These are phyloP conservation scores for Suillia variegata DNA, from an alignment of 2,888 invertebrate genomes.

Conservation along the genomic window DNA sequence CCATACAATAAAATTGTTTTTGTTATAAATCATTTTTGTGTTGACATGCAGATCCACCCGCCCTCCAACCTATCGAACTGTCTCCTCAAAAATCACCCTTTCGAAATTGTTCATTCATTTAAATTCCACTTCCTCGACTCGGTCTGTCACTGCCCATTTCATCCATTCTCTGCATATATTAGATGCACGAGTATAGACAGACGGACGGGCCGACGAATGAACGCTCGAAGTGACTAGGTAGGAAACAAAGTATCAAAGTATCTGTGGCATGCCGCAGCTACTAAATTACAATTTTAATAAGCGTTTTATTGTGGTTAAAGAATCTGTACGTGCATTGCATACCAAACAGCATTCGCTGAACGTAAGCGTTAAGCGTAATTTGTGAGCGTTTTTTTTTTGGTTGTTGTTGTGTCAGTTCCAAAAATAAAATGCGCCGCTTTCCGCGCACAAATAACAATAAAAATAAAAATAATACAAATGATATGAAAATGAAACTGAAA, in stretches of 20 bases:
- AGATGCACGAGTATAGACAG: neutral
- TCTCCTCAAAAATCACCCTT: too few species aligned
- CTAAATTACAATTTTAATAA: slow-evolving; percentile 33
- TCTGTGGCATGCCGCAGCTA: neutral
- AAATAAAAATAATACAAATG: too few species aligned
- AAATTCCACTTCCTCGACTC: too few species aligned
- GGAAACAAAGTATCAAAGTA: too few species aligned
- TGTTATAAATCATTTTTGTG: too few species aligned
- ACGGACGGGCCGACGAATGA: too few species aligned
- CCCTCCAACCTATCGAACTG: too few species aligned
- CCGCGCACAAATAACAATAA: neutral
- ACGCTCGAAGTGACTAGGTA: too few species aligned
- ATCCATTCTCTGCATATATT: neutral
- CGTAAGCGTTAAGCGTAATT: slow-evolving; percentile 1
- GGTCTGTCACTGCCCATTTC: neutral
- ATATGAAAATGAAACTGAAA: too few species aligned
- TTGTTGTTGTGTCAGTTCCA: neutral
- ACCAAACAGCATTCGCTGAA: slow-evolving; percentile 39
- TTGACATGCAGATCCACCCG: too few species aligned
- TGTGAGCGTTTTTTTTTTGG: neutral
- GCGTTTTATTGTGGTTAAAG: slow-evolving; percentile 38
- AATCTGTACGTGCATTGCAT: slow-evolving; percentile 44
- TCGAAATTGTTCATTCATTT: too few species aligned
- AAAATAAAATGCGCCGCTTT: neutral
- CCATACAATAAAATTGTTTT: too few species aligned